Conservation (phyloP, 2,888 invertebrate genomes). For the Sylvicola cinctus region DNA sequence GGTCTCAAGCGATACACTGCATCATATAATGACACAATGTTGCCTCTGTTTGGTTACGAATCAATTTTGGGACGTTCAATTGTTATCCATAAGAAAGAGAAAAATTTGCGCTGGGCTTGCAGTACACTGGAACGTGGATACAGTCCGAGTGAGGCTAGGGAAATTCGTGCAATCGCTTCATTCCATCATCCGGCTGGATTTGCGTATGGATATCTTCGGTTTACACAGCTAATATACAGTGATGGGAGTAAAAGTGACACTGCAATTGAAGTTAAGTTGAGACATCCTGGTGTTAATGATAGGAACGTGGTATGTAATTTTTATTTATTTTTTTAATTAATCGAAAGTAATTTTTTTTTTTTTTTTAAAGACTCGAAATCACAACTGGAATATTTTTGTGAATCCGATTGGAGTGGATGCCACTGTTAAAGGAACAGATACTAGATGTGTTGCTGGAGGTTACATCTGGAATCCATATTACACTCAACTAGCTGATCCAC, state of each 20-base stretch:
- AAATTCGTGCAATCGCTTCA: constrained; percentile 69
- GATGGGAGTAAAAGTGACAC: constrained; percentile 80
- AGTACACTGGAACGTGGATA: constrained; percentile 71
- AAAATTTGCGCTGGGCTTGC: constrained; percentile 58
- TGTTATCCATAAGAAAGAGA: constrained; percentile 51
- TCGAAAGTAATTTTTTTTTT: constrained; percentile 5
- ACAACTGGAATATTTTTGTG: constrained; percentile 80
- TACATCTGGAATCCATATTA: constrained; percentile 84
- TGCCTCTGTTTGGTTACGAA: constrained; percentile 61
- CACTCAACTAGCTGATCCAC: constrained; percentile 73
- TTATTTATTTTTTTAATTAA: constrained; percentile 4
- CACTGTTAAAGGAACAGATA: constrained; percentile 52
- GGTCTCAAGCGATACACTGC: constrained; percentile 35
- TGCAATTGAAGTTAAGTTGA: constrained; percentile 66
- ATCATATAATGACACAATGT: constrained; percentile 55
- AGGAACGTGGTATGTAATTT: constrained; percentile 47
- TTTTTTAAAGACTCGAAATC: constrained; percentile 45
- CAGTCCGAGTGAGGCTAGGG: constrained; percentile 68
- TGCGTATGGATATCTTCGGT: constrained; percentile 65
- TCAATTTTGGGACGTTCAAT: constrained; percentile 60
- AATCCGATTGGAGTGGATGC: constrained; percentile 86
- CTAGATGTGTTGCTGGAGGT: constrained; percentile 77
- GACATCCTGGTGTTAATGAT: constrained; percentile 73
- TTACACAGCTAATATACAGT: constrained; percentile 73
- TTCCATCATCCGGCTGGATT: constrained; percentile 79